Evolutionary conservation across 2,888 invertebrate species (phyloP), one percentile per base, ranked within the genome.

Genomic region (Cataglyphis albicans): DNA sequence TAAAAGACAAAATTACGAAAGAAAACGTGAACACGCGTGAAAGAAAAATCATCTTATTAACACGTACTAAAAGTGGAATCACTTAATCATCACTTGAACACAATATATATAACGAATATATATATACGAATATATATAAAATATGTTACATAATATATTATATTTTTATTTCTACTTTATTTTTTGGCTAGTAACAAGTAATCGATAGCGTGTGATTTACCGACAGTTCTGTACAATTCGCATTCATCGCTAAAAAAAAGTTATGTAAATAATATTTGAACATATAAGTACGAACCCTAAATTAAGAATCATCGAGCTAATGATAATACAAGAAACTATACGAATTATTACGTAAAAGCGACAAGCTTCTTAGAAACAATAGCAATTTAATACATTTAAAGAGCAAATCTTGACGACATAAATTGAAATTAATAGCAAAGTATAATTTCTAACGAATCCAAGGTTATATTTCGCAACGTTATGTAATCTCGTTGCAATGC

Each of bases 351-450:
- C 12, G 0, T 70, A 78, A 80, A 25, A 80, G 7, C 18, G 32
- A 70, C 72, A 78, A 80, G 32, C 41, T 72, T 12, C 32, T 5
- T 59, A 25, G 32, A 57, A 18, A n/a, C 29, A 55, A 38, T 21
- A 29, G 52, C 52, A 72, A 41, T n/a, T 72, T 72, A 35, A 72
- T 78, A 78, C 38, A 78, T 59, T 76, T 55, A 44, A 32, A 67
- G 52, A 67, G 55, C 67, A 35, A 35, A 32, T 78, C 29, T 29
- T 72, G 6, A 25, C n/a, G 15, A 18, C 12, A 38, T 29, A 52
- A 76, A 68, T 29, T 10, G 41, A 76, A 70, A 70, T 41, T 18
- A 35, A 75, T 64, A 64, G 64, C 57, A n/a, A 55, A 67, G n/a
- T 48, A 48, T 48, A 48, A 25, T 21, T 7, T 25, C 25, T 41